Evolutionary conservation across 2,113 vertebrate genomes (phyloP), one percentile per base, ranked within the genome.

Genomic region (Pseudonaja textilis): DNA sequence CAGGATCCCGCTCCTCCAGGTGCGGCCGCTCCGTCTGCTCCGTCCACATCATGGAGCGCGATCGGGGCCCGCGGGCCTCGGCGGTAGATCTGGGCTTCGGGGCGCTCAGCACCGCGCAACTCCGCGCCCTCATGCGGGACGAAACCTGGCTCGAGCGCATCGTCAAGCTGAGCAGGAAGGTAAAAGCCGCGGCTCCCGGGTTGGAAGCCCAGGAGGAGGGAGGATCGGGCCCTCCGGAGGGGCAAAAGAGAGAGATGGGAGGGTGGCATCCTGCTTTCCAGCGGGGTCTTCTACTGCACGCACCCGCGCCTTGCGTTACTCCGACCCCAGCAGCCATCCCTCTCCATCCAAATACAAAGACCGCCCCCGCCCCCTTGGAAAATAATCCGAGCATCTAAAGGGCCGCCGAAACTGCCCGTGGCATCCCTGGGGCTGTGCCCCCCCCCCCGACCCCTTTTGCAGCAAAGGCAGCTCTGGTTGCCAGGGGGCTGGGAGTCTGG

Each of bases 81-180:
- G 88, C 92, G 45, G 92, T 90, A 18, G 92, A 93, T 56, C 92
- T 93, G 74, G 92, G 92, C 88, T 93, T 93, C 92, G 92, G 92
- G 92, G 92, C 92, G 88, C 92, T 93, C 74, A 93, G 92, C 92
- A 93, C 92, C 12, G 88, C 92, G 69, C 92, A 93, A 81, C 92
- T 93, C 92, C 88, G 92, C 55, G 92, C 92, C 92, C 88, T 93
- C 26, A 93, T 93, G 92, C 92, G 92, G 23, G 92, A 93, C 88
- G 92, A 93, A 57, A 93, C 92, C 47, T 93, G 92, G 92, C 92
- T 93, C 29, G 92, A 90, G 74, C 92, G 92, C 55, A 93, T 93
- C 88, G 92, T 93, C 74, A 93, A 93, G 88, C 92, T 93, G 29
- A 93, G 92, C 92, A 81, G 92, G 88, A 93, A 93, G 92, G 92